Conservation (phyloP, 92 coral and sea anemone species). For the Umimayanthus kanabou region DNA sequence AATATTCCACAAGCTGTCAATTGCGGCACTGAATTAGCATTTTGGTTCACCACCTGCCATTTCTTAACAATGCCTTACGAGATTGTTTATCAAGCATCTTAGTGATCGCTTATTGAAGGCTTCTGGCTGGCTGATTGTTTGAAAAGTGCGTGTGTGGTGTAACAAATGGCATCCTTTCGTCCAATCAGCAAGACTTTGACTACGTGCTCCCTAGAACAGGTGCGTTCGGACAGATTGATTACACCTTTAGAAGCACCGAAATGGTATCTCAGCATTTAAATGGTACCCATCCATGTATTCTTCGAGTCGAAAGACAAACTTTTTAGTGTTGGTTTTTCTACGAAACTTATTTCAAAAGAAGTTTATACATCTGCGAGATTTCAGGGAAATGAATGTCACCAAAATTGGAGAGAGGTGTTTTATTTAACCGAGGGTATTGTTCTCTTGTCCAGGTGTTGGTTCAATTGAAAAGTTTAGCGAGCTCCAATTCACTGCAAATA, state of each 20-base stretch:
- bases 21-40: slow-evolving; percentile 72
- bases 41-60: slow-evolving; percentile 77
- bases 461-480: slow-evolving; percentile 29
- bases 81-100: slow-evolving; percentile 80
- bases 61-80: slow-evolving; percentile 63
- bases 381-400: slow-evolving; percentile 10
- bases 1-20: slow-evolving; percentile 75
- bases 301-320: neutral
- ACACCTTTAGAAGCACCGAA: slow-evolving; percentile 28
- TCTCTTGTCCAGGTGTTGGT: slow-evolving; percentile 38
- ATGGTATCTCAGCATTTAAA: slow-evolving; percentile 31
- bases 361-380: neutral
- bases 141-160: slow-evolving; percentile 55
- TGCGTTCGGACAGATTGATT: slow-evolving; percentile 48
- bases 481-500: slow-evolving; percentile 33
- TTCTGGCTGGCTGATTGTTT: slow-evolving; percentile 68
- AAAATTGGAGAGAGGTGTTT: neutral
- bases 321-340: neutral
- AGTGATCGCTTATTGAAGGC: slow-evolving; percentile 65
- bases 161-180: slow-evolving; percentile 43
- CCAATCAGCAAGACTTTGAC: slow-evolving; percentile 27
- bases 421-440: slow-evolving; percentile 21
- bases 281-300: slow-evolving; percentile 14
- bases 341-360: neutral
- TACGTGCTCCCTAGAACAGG: slow-evolving; percentile 22